Percentiles rank a stretch among this genome's conserved stretches.
These are phyloP conservation scores for Yoshiicerus persimilis DNA, from an alignment of 1,140 invertebrate species.

Conservation along the genomic window DNA sequence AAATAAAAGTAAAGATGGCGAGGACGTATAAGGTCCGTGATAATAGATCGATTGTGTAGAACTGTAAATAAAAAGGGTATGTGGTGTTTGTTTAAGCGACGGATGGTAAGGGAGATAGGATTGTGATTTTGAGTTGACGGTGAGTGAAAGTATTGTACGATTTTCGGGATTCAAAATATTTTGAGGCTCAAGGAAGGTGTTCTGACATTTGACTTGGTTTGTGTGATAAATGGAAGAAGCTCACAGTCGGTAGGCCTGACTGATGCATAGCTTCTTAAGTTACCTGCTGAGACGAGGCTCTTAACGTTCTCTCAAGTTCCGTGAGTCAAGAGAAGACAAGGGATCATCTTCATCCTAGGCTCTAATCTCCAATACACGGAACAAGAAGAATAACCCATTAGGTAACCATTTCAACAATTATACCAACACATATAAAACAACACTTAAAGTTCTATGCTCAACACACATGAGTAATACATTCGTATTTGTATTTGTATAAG, in stretches of 20 bases:
- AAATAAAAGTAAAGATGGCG: not conserved
- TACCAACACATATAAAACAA: not conserved
- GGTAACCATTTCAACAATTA: not conserved
- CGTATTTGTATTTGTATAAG: not conserved
- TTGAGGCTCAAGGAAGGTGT: constrained; percentile 28
- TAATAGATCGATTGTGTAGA: not conserved
- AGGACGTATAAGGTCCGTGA: not conserved
- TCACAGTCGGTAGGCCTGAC: constrained; percentile 24
- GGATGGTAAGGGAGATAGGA: not conserved
- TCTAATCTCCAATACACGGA: not conserved
- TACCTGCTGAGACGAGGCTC: not conserved
- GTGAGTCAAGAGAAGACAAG: not conserved
- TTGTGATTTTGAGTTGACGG: not conserved
- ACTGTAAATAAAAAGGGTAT: not conserved
- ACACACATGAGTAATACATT: too few species aligned
- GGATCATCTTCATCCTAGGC: not conserved
- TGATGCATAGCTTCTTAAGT: constrained; percentile 7
- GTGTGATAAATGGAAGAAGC: constrained; percentile 37
- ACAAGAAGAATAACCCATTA: not conserved
- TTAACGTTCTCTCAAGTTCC: not conserved
- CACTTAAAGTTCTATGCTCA: too few species aligned
- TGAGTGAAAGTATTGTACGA: not conserved
- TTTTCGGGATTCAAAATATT: constrained; percentile 36
- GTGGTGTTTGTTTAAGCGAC: not conserved
- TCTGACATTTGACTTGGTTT: constrained; percentile 33